Percentiles rank a stretch among this genome's conserved stretches.
Conservation (phyloP, 2,797 vertebrate genomes). For the Chromobotia macracanthus region DNA sequence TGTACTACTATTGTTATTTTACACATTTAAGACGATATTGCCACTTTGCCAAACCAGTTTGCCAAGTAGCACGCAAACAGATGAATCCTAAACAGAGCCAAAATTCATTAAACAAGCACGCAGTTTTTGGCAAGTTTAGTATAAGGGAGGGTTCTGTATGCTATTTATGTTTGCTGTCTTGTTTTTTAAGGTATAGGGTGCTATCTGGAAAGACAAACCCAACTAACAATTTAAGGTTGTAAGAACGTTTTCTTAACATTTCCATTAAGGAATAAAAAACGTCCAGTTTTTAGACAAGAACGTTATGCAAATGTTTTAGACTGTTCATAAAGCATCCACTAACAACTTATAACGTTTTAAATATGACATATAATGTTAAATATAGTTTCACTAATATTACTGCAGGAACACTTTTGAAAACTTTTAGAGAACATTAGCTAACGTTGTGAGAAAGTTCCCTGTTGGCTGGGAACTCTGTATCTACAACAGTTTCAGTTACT, state of each 20-base stretch:
- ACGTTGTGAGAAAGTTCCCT: too few relatives aligned
- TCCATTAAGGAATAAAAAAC: too few relatives aligned
- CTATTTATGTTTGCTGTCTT: not conserved
- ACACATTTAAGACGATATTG: conserved; percentile 12
- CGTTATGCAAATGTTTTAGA: too few relatives aligned
- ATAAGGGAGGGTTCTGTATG: not conserved
- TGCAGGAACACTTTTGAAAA: too few relatives aligned
- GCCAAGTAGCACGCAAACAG: conserved; percentile 30
- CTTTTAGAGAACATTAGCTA: too few relatives aligned
- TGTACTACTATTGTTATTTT: conserved; percentile 22
- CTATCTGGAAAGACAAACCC: not conserved
- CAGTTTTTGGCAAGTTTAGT: conserved; percentile 21
- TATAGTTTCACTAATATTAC: too few relatives aligned
- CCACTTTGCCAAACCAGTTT: not conserved
- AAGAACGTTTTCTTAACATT: too few relatives aligned
- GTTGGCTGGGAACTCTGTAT: not conserved
- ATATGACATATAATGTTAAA: too few relatives aligned
- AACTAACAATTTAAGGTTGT: too few relatives aligned
- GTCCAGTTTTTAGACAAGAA: too few relatives aligned
- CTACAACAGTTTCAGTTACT: conserved; percentile 8
- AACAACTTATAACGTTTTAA: too few relatives aligned
- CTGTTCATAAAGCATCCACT: too few relatives aligned
- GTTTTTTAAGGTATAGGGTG: not conserved
- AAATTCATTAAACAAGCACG: conserved; percentile 35
- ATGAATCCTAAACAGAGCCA: conserved; percentile 12